A percentile compares a stretch with the other conserved stretches of the same genome.
Conservation (phyloP, 2,797 vertebrate genomes). For the Enteromius argenteus region DNA sequence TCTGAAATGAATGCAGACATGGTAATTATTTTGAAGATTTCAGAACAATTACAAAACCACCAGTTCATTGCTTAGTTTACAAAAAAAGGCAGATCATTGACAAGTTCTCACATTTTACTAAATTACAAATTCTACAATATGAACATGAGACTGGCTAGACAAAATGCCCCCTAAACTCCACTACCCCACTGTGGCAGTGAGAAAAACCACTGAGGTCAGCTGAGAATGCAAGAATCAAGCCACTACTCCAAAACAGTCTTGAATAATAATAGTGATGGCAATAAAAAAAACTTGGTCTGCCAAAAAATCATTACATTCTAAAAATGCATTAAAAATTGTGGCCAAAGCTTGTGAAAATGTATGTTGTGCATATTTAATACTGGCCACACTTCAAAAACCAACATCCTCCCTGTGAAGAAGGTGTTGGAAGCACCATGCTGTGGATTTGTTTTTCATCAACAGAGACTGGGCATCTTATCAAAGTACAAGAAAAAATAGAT, state of each 20-base stretch:
- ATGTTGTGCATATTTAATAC: neutral
- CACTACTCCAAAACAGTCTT: neutral
- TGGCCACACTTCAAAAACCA: neutral
- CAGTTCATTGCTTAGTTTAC: neutral
- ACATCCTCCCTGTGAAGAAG: neutral
- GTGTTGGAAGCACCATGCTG: neutral
- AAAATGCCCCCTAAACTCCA: neutral
- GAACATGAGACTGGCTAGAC: neutral
- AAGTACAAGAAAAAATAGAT: neutral
- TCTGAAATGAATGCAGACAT: neutral
- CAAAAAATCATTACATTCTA: neutral
- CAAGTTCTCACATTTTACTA: neutral
- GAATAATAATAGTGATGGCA: neutral
- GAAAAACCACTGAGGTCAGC: neutral
- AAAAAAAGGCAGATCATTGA: neutral
- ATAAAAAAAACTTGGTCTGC: neutral
- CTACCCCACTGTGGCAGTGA: neutral
- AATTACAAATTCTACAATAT: neutral
- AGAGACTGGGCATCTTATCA: neutral
- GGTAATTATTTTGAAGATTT: neutral
- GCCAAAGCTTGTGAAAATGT: neutral
- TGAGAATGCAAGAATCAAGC: neutral
- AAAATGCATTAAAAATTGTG: neutral
- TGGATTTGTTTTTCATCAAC: neutral
- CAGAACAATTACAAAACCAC: neutral